Conservation (phyloP, 2,113 vertebrate species). For the Willisornis vidua region DNA sequence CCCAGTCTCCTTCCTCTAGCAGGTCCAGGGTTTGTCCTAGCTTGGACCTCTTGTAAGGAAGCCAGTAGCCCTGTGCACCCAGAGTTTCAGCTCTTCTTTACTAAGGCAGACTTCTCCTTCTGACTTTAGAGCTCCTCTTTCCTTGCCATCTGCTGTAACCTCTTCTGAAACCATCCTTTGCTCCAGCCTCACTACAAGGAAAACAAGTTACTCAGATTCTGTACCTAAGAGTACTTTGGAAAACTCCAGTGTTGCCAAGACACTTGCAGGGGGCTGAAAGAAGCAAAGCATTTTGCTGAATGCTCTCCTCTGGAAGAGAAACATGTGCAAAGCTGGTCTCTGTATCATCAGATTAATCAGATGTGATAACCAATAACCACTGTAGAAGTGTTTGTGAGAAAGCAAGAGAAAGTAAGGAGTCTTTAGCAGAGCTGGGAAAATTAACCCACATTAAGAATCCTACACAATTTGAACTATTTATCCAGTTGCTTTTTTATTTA, state of each 20-base stretch:
- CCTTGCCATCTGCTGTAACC: background rate
- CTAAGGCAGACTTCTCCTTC: background rate
- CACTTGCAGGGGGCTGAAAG: background rate
- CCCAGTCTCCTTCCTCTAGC: background rate
- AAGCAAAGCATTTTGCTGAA: background rate
- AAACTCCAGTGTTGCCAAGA: background rate
- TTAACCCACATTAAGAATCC: conserved; percentile 31
- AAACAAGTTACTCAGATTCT: background rate
- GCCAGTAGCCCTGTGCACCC: background rate
- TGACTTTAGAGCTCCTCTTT: background rate
- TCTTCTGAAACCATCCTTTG: background rate
- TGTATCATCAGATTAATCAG: conserved; percentile 7
- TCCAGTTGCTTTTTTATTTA: conserved; percentile 49
- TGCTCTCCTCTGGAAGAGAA: background rate
- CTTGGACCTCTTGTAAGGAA: background rate
- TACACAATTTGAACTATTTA: conserved; percentile 44
- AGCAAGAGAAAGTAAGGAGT: background rate
- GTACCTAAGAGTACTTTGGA: background rate
- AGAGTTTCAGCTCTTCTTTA: background rate
- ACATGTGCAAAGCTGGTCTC: background rate
- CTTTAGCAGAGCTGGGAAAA: conserved; percentile 47
- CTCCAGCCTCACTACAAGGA: background rate
- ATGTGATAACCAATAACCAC: conserved; percentile 36
- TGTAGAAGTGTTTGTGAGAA: background rate
- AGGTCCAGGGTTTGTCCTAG: background rate